phyloP scores from a whole-genome alignment of 1,140 invertebrate species.

The Proales similis region DNA sequence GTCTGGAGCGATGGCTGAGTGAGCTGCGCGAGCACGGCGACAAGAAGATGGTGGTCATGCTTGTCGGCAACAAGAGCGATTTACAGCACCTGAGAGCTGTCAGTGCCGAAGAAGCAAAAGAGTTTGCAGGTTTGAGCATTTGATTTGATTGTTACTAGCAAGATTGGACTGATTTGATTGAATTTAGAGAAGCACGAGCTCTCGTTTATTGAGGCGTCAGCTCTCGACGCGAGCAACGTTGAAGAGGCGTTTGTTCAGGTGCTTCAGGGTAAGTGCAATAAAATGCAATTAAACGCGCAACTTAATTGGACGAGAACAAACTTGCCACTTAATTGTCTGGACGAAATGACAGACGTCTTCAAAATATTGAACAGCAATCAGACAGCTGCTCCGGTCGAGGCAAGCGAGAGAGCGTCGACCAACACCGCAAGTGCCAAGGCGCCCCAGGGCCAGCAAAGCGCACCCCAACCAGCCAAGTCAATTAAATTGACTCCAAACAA shows the following conservation, averaged over 20 bases:
- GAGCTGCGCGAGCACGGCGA: slow-evolving; percentile 93
- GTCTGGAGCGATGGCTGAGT: slow-evolving; percentile 98
- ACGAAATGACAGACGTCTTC: neutral
- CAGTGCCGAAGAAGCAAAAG: slow-evolving; percentile 29
- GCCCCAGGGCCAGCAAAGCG: neutral
- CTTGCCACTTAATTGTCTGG: too few species aligned
- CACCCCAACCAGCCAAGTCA: too few species aligned
- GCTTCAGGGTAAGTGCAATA: slow-evolving; percentile 69
- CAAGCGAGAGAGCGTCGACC: neutral
- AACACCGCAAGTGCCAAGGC: neutral
- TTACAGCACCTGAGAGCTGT: slow-evolving; percentile 36
- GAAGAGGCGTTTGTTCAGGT: slow-evolving; percentile 99
- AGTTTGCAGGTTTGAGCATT: slow-evolving; percentile 37
- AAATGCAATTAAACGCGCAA: neutral
- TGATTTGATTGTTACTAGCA: neutral
- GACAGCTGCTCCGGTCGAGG: neutral
- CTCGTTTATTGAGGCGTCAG: slow-evolving; percentile 99
- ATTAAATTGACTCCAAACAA: too few species aligned
- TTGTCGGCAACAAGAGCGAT: slow-evolving; percentile 63
- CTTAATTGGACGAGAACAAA: too few species aligned
- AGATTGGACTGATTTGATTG: slow-evolving; percentile 6
- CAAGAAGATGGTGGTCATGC: slow-evolving; percentile 96
- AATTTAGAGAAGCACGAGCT: slow-evolving; percentile 77
- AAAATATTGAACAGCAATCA: neutral
- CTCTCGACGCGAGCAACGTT: slow-evolving; percentile 97